phyloP scores from a whole-genome alignment of 2,888 invertebrate species.

The Spodoptera picta region DNA sequence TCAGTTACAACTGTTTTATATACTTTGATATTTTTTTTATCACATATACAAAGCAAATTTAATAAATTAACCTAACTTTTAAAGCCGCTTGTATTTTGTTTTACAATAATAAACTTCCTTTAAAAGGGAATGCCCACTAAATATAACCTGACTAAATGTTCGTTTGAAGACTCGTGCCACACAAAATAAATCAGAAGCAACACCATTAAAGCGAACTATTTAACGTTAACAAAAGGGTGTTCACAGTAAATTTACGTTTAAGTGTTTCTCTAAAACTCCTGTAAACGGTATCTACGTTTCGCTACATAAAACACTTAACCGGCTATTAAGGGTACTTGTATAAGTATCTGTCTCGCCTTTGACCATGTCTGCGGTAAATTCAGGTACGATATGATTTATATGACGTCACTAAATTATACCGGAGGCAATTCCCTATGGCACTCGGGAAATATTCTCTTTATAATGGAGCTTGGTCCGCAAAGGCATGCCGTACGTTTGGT shows the following conservation, averaged over 20 bases:
- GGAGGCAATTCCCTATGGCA: slow-evolving; percentile 58
- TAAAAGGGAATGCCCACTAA: slow-evolving; percentile 10
- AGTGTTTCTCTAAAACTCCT: slow-evolving; percentile 28
- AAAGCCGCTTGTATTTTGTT: neutral
- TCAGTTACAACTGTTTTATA: too few relatives aligned
- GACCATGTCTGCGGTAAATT: slow-evolving; percentile 53
- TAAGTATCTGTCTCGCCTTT: slow-evolving; percentile 43
- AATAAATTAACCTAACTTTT: slow-evolving; percentile 1
- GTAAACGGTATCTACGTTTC: slow-evolving; percentile 11
- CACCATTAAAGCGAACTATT: slow-evolving; percentile 29
- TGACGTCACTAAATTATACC: slow-evolving; percentile 62
- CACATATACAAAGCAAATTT: neutral
- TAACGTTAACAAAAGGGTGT: slow-evolving; percentile 17
- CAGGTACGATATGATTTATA: slow-evolving; percentile 60
- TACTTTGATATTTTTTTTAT: neutral
- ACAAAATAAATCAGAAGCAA: slow-evolving; percentile 32
- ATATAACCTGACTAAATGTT: slow-evolving; percentile 6
- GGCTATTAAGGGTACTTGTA: slow-evolving; percentile 43
- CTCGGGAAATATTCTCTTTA: slow-evolving; percentile 62
- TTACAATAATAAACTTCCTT: slow-evolving; percentile 11
- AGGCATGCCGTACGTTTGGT: slow-evolving; percentile 56
- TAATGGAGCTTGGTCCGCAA: slow-evolving; percentile 56
- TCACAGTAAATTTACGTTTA: slow-evolving; percentile 14
- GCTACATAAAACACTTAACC: slow-evolving; percentile 53
- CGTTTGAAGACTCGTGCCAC: slow-evolving; percentile 2